Evolutionary conservation across 1,140 invertebrate genomes (phyloP), one percentile per base, ranked within the genome.

Genomic region (Bombus balteatus): DNA sequence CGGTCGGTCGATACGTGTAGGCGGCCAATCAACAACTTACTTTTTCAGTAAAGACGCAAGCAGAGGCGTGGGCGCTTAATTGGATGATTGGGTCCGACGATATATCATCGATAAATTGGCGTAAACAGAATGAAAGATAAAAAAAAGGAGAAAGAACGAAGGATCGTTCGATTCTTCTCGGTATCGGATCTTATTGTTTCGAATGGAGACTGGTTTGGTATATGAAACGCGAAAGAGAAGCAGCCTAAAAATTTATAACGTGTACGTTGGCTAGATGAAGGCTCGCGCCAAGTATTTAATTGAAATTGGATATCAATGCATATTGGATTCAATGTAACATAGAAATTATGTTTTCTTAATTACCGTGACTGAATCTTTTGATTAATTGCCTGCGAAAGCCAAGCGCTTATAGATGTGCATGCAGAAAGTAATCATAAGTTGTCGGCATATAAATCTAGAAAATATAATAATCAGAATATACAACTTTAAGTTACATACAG

Each of bases 81-180:
- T 89, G 89, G 91, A 92, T 92, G 87, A 92, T 90, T 91, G 88
- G 87, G 39, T 79, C 82, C 83, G 87, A 85, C 89, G 73, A 89
- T 91, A 85, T 82, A 88, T 89, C 88, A 68, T 65, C 89, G 85
- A 87, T 90, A 90, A 89, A 90, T 90, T 90, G 81, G 74, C 70
- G 75, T 43, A 79, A 79, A 84, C 73, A n/a, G 86, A 74, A 74
- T 25, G 10, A 72, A 57, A 57, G 57, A 28, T 34, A 77, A 72
- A 47, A 72, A 39, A 59, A 81, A 28, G 43, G 47, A 22, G 6
- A 25, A 43, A 32, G 43, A 37, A 32, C 4, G 28, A 32, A 41
- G 62, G 39, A 34, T 43, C 59, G 75, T 59, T 65, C 53, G n/a
- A 59, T n/a, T 53, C 53, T 22, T 18, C 68, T n/a, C 57, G 18